Evolutionary conservation across 2,113 vertebrate species (phyloP), one percentile per base, ranked within the genome.

Genomic region (Phalacrocorax brasilianus): DNA sequence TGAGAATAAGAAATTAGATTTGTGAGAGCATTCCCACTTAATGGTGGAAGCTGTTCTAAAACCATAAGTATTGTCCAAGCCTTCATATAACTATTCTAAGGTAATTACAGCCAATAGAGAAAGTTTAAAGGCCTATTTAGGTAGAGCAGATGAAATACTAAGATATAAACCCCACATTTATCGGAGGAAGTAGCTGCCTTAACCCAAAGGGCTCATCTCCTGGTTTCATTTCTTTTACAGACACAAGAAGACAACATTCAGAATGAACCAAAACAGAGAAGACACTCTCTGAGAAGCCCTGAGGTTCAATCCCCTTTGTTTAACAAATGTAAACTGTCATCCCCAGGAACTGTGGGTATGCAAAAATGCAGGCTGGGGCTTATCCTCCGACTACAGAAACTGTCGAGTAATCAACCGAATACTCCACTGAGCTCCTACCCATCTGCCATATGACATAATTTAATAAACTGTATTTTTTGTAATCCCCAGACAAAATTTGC

Each of bases 391-490:
- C 63, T 90, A 47, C 40, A 59, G 85, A 77, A 92, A 67, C 83
- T 59, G 21, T 59, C 59, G 75, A 88, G 75, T 93, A 95, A 93
- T 93, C 95, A 88, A 42, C 59, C 5, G 1, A 94, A 89, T 61
- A 74, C 24, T 92, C 91, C 68, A 72, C 65, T 91, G 84, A 88
- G 82, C 50, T 93, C 50, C 88, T 83, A 80, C 68, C 91, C 95
- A 93, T 97, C 90, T 97, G 93, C 82, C 76, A 92, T 84, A 93
- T 49, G 85, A 91, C 79, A 86, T 70, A 59, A 86, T 93, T 86
- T 88, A 94, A 88, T 96, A 97, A 91, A 80, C 47, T 82, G 58
- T 32, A n/a, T 73, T 91, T 93, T 76, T 95, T 85, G 26, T 62
- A 74, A 74, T 96, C 88, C 80, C 88, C 62, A 85, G 80, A 84